Conservation (phyloP, 2,113 vertebrate genomes). For the Gymnobelideus leadbeateri region DNA sequence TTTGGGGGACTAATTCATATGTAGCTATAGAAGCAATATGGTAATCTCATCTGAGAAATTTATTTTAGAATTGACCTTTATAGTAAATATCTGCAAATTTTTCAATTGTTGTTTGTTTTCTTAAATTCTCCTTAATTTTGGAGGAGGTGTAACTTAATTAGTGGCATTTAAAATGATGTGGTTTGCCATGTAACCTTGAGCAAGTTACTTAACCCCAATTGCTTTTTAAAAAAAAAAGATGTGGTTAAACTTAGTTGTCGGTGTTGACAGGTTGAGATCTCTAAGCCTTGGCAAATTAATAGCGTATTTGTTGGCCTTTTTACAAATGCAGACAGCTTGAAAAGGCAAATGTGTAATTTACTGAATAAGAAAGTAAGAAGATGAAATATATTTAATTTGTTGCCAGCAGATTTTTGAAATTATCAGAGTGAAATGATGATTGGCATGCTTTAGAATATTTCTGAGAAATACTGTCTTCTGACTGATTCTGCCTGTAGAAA, state of each 20-base stretch:
- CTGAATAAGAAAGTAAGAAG: background rate
- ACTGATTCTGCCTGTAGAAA: background rate
- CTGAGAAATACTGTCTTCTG: background rate
- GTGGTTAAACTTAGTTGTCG: background rate
- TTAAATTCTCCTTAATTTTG: conserved; percentile 32
- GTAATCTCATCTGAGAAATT: background rate
- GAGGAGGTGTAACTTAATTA: background rate
- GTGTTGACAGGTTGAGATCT: conserved; percentile 17
- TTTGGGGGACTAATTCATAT: background rate
- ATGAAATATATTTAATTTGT: background rate
- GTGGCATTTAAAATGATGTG: conserved; percentile 14
- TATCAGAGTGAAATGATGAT: background rate
- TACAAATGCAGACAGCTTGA: background rate
- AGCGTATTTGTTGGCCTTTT: background rate
- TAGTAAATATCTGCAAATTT: background rate
- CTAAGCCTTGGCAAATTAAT: background rate
- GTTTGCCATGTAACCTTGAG: too few relatives aligned
- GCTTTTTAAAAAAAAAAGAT: too few relatives aligned
- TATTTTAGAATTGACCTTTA: background rate
- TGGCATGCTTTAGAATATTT: background rate
- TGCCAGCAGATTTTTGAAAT: background rate
- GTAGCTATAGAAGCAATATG: background rate
- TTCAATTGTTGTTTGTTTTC: background rate
- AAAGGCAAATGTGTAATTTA: background rate
- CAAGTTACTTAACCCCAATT: too few relatives aligned